Percentiles rank a stretch among this genome's conserved stretches.
phyloP scores from a whole-genome alignment of 1,140 invertebrate species.

The Cydia pomonella region DNA sequence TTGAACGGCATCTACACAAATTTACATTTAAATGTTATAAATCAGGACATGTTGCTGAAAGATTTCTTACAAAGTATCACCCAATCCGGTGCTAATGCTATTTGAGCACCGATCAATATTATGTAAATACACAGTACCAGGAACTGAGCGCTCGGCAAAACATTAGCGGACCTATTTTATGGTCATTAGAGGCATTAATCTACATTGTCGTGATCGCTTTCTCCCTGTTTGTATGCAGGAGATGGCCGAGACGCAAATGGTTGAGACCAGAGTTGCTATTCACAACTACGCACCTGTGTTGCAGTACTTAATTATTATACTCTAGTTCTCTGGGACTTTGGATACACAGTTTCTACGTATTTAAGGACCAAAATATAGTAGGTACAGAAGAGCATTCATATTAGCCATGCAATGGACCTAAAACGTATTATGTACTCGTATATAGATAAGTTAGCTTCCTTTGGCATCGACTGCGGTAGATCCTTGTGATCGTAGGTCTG shows the following conservation, averaged over 20 bases:
- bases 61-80: not conserved
- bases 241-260: not conserved
- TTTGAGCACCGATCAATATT: not conserved
- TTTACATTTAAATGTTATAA: not conserved
- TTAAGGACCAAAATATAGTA: too few relatives aligned
- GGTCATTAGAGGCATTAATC: slow-evolving; percentile 10
- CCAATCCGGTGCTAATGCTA: not conserved
- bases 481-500: too few relatives aligned
- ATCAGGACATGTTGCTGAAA: not conserved
- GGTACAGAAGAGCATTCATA: too few relatives aligned
- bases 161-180: slow-evolving; percentile 10
- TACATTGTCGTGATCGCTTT: slow-evolving; percentile 17
- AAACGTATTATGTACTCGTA: too few relatives aligned
- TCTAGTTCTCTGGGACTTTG: too few relatives aligned
- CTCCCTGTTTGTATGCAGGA: slow-evolving; percentile 15
- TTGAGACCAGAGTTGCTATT: not conserved
- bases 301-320: not conserved
- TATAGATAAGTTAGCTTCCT: too few relatives aligned
- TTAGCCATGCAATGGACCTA: too few relatives aligned
- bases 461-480: too few relatives aligned
- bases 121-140: not conserved
- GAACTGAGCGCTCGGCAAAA: not conserved
- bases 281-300: not conserved
- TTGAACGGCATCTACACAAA: too few relatives aligned
- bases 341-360: too few relatives aligned